These are phyloP conservation scores for Ptilodon capucinus DNA, from an alignment of 2,888 invertebrate genomes.

Conservation along the genomic window DNA sequence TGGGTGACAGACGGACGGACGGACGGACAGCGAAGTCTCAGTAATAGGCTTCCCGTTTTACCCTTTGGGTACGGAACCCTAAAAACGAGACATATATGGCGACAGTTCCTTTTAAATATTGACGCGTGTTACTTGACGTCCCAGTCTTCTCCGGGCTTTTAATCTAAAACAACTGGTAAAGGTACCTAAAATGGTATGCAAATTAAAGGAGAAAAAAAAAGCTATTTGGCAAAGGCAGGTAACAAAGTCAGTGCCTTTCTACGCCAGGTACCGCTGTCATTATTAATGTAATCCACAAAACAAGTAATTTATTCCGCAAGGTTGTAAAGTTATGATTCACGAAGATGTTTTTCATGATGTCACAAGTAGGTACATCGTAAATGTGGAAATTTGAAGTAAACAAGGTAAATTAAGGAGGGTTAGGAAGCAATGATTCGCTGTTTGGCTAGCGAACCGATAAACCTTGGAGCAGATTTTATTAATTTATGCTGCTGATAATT, in stretches of 20 bases:
- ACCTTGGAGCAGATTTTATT: no score
- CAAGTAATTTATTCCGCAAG: slow-evolving; percentile 28
- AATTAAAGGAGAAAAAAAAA: slow-evolving; percentile 12
- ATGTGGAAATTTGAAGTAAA: neutral
- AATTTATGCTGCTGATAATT: no score
- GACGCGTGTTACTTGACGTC: no score
- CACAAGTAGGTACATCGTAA: slow-evolving; percentile 7
- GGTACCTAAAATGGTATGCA: slow-evolving; percentile 15
- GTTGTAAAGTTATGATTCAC: slow-evolving; percentile 21
- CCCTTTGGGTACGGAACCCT: no score
- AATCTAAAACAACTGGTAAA: slow-evolving; percentile 24
- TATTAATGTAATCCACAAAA: slow-evolving; percentile 25
- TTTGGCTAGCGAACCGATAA: no score
- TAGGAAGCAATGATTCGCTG: neutral
- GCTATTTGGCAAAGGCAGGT: slow-evolving; percentile 7
- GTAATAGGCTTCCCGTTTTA: no score
- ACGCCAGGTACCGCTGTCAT: slow-evolving; percentile 22
- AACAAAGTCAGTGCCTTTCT: slow-evolving; percentile 15
- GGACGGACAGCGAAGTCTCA: no score
- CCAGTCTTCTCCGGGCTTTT: no score
- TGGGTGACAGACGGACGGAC: no score
- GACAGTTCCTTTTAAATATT: no score
- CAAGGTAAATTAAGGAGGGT: neutral
- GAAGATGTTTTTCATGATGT: slow-evolving; percentile 21
- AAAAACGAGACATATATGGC: no score